Conservation (phyloP, 2,113 vertebrate species). For the Polypterus bichir region DNA sequence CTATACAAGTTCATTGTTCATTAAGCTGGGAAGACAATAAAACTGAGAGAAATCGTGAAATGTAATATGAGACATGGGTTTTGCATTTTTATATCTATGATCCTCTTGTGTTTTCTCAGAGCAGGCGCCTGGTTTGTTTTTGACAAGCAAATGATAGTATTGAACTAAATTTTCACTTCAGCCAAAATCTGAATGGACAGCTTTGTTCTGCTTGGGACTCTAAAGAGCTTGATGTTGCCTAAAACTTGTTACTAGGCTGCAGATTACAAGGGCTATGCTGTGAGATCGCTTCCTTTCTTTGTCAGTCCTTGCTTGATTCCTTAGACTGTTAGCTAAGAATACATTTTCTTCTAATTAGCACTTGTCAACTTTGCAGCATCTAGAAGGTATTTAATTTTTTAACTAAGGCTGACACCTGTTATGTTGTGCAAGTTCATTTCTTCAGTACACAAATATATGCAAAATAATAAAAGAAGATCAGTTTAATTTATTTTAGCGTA, state of each 20-base stretch:
- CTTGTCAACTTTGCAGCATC: too few relatives aligned
- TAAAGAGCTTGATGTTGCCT: conserved; percentile 25
- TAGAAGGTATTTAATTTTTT: too few relatives aligned
- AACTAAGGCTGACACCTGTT: too few relatives aligned
- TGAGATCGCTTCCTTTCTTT: conserved; percentile 19
- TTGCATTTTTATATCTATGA: neutral
- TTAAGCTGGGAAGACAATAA: too few relatives aligned
- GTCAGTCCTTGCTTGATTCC: conserved; percentile 18
- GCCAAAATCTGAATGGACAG: conserved; percentile 10
- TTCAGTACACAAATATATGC: too few relatives aligned
- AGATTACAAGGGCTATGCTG: conserved; percentile 22
- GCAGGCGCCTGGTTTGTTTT: neutral
- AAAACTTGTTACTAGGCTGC: conserved; percentile 20
- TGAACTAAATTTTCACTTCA: neutral
- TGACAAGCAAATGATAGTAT: neutral
- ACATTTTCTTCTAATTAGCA: too few relatives aligned
- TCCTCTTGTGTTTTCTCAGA: neutral
- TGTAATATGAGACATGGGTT: neutral
- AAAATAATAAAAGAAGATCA: too few relatives aligned
- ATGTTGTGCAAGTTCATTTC: too few relatives aligned
- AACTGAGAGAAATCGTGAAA: too few relatives aligned
- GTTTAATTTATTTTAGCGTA: too few relatives aligned
- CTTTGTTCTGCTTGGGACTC: conserved; percentile 19
- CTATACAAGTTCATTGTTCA: too few relatives aligned
- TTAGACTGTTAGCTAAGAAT: too few relatives aligned